These are phyloP conservation scores for Anarrhichthys ocellatus DNA, from an alignment of 2,113 vertebrate species.

Conservation along the genomic window DNA sequence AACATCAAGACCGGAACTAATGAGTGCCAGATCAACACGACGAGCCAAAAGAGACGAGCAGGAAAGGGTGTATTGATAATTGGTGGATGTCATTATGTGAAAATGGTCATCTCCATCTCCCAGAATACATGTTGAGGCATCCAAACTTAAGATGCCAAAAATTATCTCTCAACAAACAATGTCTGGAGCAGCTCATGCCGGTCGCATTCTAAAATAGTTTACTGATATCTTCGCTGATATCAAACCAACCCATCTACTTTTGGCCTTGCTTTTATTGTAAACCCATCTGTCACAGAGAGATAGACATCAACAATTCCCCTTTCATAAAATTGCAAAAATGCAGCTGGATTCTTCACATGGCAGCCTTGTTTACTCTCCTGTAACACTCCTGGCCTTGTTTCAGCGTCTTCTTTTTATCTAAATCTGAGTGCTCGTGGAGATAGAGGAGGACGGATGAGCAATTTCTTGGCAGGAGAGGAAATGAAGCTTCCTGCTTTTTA, in stretches of 20 bases:
- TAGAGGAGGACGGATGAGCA: slow-evolving; percentile 53
- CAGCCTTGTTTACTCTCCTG: slow-evolving; percentile 62
- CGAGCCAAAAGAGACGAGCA: neutral
- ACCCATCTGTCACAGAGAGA: slow-evolving; percentile 62
- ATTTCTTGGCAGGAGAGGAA: slow-evolving; percentile 75
- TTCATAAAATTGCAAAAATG: slow-evolving; percentile 63
- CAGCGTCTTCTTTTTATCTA: slow-evolving; percentile 68
- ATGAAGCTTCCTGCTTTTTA: slow-evolving; percentile 79
- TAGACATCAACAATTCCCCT: slow-evolving; percentile 67
- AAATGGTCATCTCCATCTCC: slow-evolving; percentile 5
- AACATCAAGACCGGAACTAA: slow-evolving; percentile 35
- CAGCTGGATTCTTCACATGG: slow-evolving; percentile 53
- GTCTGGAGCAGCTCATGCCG: slow-evolving; percentile 42
- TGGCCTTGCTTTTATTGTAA: slow-evolving; percentile 66
- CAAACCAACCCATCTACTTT: slow-evolving; percentile 52
- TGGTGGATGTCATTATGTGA: neutral
- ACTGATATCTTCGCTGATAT: slow-evolving; percentile 57
- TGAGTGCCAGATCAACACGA: neutral
- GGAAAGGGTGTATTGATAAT: neutral
- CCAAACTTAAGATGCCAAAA: slow-evolving; percentile 42
- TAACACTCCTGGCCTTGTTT: slow-evolving; percentile 41
- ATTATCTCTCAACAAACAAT: slow-evolving; percentile 54
- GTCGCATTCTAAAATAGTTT: slow-evolving; percentile 50
- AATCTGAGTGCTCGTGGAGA: slow-evolving; percentile 67
- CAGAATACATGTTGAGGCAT: slow-evolving; percentile 36